Base-by-base conservation (phyloP, 2,888 invertebrate species). In the Phyllotreta striolata region DNA sequence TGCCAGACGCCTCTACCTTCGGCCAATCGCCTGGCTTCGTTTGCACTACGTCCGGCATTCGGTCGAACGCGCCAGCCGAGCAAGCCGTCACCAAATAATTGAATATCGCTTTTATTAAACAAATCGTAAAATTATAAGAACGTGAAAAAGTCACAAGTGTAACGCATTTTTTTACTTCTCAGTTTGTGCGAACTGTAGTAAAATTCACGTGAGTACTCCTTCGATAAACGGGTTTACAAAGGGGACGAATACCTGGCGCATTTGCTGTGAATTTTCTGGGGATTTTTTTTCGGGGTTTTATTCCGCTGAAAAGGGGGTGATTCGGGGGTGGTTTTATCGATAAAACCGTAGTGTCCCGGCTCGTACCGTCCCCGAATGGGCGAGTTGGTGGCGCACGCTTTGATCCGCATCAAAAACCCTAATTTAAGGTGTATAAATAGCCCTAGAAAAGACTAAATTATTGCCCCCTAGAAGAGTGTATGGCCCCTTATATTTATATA, bases 1-100 rank as follows among this genome's bases (percentile, higher is more conserved):
- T 81, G 82, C 79, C 81, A 81, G 81, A 82, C 72, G 75, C 78
- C 80, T 78, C 82, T 81, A 73, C 63, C 55, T 49, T 51, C 63
- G 61, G 67, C 74, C 73, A 74, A 74, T 69, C 79, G 78, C 78
- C 78, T 71, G 2, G 41, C 51, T 63, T 56, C 63, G 68, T 64
- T 66, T 67, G 69, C 68, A 61, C 65, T 68, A 55, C 71, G 73
- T 75, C 75, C 73, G 75, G 74, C 76, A 79, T 76, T 77, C 77
- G 71, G 61, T 66, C 76, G 72, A 76, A 73, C 76, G 76, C 75
- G 72, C 69, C 62, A 70, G 76, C 73, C 24, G 74, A 66, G 71
- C 72, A 72, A 76, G 73, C 73, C 72, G 73, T 69, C 69, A 4
- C 24, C 24, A 76, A 80, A 80, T 77, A 81, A 78, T 80, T 80